These are phyloP conservation scores for Stenolophus ochropezus DNA, from an alignment of 2,888 invertebrate genomes.

Conservation along the genomic window DNA sequence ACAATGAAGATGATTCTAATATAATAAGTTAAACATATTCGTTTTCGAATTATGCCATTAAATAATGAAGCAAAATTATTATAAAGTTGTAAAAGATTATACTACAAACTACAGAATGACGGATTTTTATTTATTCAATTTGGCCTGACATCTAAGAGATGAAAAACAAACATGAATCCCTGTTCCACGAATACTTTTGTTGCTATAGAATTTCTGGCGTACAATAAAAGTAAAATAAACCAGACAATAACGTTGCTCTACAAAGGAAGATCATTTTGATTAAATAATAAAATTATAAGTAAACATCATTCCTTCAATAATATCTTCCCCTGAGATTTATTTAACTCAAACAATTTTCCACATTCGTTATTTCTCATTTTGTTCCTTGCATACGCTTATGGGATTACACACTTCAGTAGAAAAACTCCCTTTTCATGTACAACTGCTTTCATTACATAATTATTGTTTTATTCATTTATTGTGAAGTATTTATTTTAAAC, in stretches of 20 bases:
- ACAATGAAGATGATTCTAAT: too few species aligned
- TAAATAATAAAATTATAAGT: slow-evolving; percentile 43
- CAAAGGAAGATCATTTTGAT: slow-evolving; percentile 40
- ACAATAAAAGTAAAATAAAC: slow-evolving; percentile 40
- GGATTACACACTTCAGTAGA: neutral
- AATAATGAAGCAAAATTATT: neutral
- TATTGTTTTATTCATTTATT: too few species aligned
- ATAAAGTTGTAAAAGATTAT: neutral
- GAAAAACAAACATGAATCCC: slow-evolving; percentile 33
- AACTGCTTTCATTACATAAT: neutral
- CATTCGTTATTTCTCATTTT: slow-evolving; percentile 31
- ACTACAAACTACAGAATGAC: neutral
- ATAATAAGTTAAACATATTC: too few species aligned
- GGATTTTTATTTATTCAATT: slow-evolving; percentile 27
- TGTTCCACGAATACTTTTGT: slow-evolving; percentile 16
- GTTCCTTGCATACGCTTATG: neutral
- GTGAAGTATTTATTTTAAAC: too few species aligned
- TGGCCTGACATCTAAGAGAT: neutral
- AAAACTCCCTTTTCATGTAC: neutral
- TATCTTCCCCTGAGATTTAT: slow-evolving; percentile 22
- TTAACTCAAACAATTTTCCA: slow-evolving; percentile 24
- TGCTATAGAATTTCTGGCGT: slow-evolving; percentile 3
- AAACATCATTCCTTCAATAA: slow-evolving; percentile 28
- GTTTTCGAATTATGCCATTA: neutral
- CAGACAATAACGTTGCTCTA: slow-evolving; percentile 37